Evolutionary conservation across 2,888 invertebrate species (phyloP), one percentile per base, ranked within the genome.

Genomic region (Drosophila cracens): DNA sequence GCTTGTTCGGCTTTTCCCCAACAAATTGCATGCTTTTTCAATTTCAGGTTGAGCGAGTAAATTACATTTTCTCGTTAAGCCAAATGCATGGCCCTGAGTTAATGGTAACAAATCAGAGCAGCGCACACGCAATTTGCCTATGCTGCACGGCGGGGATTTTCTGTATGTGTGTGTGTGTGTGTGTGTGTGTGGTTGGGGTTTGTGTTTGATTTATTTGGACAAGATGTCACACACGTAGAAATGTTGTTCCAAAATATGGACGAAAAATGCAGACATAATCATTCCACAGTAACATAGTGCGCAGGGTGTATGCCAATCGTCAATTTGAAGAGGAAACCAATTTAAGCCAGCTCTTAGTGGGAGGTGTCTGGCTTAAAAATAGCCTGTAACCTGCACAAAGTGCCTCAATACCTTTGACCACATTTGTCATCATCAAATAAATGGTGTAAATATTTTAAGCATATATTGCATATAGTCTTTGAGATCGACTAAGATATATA

Each of bases 211-310:
- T 83, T 83, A 83, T 88, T 85, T 88, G 64, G 69, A 76, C 88
- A 82, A 85, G 70, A 88, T 83, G 88, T 87, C 85, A 85, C 82
- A 83, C 76, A 88, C 80, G 76, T 74, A 70, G 74, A 73, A 63
- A 79, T 87, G 74, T 76, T 72, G 65, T 68, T 72, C 57, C 49
- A 57, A 21, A 87, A 74, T 81, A 81, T 87, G 87, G 27, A 38
- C 53, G 59, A 69, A 69, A 85, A 68, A 85, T 74, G 82, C 82
- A 87, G 82, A 87, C 68, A 78, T 73, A 75, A 78, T 61, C 70
- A 81, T 84, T 84, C 71, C 46, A 38, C 38, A 67, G 62, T 60
- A 53, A 58, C 21, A 21, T 18, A 51, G 56, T 64, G 62, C 56
- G 77, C 67, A 43, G 71, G 68, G 62, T 76, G 80, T 74, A 76